These are phyloP conservation scores for Hypothenemus hampei DNA, from an alignment of 1,140 invertebrate species.

Conservation along the genomic window DNA sequence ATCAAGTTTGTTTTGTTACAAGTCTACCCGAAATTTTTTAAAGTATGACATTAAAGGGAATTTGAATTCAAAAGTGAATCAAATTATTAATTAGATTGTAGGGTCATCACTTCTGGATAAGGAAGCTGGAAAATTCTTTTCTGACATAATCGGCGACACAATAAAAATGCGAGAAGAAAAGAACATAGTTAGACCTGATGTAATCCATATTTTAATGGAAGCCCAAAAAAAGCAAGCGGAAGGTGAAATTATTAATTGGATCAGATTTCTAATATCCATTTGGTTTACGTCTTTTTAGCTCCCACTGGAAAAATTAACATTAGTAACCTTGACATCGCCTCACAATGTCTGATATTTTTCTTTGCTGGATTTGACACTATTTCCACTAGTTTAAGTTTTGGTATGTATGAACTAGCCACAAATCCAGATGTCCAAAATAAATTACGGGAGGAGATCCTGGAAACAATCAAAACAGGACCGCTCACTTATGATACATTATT, in stretches of 20 bases:
- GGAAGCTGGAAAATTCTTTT: constrained; percentile 31
- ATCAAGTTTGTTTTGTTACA: neutral
- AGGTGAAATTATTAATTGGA: neutral
- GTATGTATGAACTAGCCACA: constrained; percentile 47
- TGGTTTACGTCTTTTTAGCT: neutral
- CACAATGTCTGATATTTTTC: constrained; percentile 57
- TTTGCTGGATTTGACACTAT: constrained; percentile 60
- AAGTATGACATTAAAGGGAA: neutral
- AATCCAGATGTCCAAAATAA: constrained; percentile 50
- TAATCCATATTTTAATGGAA: constrained; percentile 47
- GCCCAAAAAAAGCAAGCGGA: constrained; percentile 42
- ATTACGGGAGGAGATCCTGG: constrained; percentile 41
- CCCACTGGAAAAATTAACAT: neutral
- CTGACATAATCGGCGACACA: constrained; percentile 37
- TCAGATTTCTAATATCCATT: constrained; percentile 2
- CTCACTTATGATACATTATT: constrained; percentile 35
- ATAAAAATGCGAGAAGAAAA: constrained; percentile 42
- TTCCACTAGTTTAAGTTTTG: constrained; percentile 39
- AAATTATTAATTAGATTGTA: too few species aligned
- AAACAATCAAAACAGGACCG: constrained; percentile 16
- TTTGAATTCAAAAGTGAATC: neutral
- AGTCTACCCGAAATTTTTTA: neutral
- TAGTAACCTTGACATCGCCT: constrained; percentile 36
- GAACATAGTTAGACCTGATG: constrained; percentile 43
- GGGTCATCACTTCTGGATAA: constrained; percentile 16